Evolutionary conservation across 2,888 invertebrate species (phyloP), one percentile per base, ranked within the genome.

Genomic region (Agrilus biguttatus): DNA sequence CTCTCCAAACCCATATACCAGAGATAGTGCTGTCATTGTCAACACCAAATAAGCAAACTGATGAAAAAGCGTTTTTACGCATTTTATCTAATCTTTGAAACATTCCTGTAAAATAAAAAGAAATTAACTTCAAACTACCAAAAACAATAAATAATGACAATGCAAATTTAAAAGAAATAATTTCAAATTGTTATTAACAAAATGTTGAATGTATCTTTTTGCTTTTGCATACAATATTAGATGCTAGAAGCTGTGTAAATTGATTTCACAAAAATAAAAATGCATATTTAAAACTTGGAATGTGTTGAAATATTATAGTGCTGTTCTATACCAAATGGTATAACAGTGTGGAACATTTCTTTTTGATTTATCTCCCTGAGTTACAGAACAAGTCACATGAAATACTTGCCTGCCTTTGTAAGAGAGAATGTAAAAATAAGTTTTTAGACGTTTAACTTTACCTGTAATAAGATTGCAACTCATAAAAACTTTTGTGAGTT

Each of bases 1-100:
- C 97, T 64, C 87, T 83, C 97, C 97, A 99, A 53, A 96, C 80
- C 97, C 97, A 99, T 60, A 98, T 72, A 48, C 96, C 98, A 36
- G 91, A 90, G 67, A 98, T 97, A 58, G 81, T 76, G 63, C 85
- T 91, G 70, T 93, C 75, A 67, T 90, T 83, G 70, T 96, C 91
- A 41, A 75, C 74, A 21, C 98, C 97, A 67, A 96, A 97, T 47
- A 98, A 75, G 61, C 89, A 86, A 53, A 89, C 81, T 10, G 93
- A 95, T 42, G 87, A 91, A 67, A 98, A 97, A 2, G 93, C 86
- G 62, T 86, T 81, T 72, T 98, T 98, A 56, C 95, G 81, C 88
- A 98, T 84, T 72, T 95, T 96, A 61, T 98, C 98, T 55, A 98
- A 70, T 49, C 98, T 82, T 72, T 98, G 98, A 75, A 80, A 95